Base-by-base conservation (phyloP, 2,113 vertebrate species). In the Pteropus alecto region DNA sequence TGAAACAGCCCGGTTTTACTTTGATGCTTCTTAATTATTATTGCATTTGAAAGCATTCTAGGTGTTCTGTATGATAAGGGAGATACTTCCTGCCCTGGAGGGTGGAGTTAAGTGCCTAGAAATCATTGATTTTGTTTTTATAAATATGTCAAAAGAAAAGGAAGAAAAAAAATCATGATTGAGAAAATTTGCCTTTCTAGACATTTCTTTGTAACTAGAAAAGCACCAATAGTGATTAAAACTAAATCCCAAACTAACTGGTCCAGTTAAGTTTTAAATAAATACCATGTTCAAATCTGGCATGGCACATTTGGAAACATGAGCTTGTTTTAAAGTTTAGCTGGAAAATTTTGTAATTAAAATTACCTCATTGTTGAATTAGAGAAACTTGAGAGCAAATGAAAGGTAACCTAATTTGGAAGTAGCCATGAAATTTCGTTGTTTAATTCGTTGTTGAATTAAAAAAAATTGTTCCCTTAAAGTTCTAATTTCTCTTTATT, bases 171-270 rank as follows among this genome's bases (percentile, higher is more conserved):
- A 98, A 87, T 84, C 48, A 92, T 95, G 74, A 97, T 87, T 96
- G 97, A 93, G 94, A 98, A 94, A 91, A 96, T 96, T 93, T 98
- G 90, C 95, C 86, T 97, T 94, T 74, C 93, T 97, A 88, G 95
- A 98, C 90, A 96, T 96, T 92, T 61, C 14, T 11, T 87, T 86
- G 91, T 98, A 63, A 95, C 41, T 82, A 91, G 96, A 83, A 97
- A 98, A 97, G 97, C 97, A 96, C 51, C 96, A 98, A 65, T 95
- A 97, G 97, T 98, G 97, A 98, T 98, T 98, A 97, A 98, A 98
- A 95, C 82, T 97, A 97, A 98, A 98, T 98, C 96, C 92, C 97
- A 97, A 98, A 97, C 97, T 98, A 97, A 98, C 97, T 97, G 96
- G 89, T 48, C 93, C 84, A 96, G 92, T 98, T 98, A 97, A 96